Base-by-base conservation (phyloP, 2,888 invertebrate species). In the Leptarthrus brevirostris region DNA sequence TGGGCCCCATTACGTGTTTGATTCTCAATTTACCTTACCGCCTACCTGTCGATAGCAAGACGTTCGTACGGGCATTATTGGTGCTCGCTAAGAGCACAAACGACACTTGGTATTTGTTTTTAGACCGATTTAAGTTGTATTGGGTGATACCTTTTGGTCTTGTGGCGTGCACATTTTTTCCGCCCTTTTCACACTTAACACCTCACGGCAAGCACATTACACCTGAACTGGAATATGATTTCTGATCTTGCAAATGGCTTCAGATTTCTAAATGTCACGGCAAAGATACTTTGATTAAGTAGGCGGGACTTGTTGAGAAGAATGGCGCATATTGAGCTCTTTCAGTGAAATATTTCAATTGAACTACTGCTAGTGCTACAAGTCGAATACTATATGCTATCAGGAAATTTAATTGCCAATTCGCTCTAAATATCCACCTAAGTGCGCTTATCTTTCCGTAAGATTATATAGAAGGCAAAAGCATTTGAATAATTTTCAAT, bases 1-100 rank as follows among this genome's bases (percentile, higher is more conserved):
- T 69, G 52, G 69, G 69, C 52, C 52, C 69, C 69, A 69, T 69
- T 69, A 69, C 69, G 52, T 69, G 69, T 69, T 69, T 30, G 69
- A 69, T 69, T 69, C 34, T 52, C 52, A 52, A 69, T 69, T 69
- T 69, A 69, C 52, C n/a, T 52, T 10, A 49, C 52, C 69, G 69
- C 52, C 49, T 30, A 14, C 69, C 52, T 69, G 16, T 30, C 30
- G 20, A 18, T 1, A 16, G 18, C 18, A 36, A n/a, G 49, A 36
- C 34, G 6, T 12, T 26, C 52, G 52, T 52, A 12, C 69, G 52
- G 52, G 30, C 52, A 30, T 49, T 52, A 69, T 69, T 69, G 69
- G 69, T 69, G 52, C 47, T 16, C 69, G 47, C 34, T n/a, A 22
- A 16, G 30, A 52, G 12, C 10, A 14, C 52, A 30, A 16, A 18